Evolutionary conservation across 2,113 vertebrate genomes (phyloP).

Genomic region (Dolichallabes microphthalmus): DNA sequence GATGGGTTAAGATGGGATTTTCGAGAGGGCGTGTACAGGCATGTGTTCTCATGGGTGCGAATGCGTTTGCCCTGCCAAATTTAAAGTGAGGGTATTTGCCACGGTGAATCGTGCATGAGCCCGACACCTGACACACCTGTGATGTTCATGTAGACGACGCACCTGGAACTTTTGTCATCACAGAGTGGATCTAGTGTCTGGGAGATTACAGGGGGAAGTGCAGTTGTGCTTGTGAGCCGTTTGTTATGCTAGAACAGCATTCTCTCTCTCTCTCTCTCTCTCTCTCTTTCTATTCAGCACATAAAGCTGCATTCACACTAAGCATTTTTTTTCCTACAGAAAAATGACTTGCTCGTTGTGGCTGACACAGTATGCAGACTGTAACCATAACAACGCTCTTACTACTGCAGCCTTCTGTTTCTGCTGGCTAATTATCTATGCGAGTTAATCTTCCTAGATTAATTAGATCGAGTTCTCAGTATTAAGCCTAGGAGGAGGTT

Average conservation of each 20-base stretch:
- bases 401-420: background rate
- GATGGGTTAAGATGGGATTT: constrained; percentile 7
- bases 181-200: background rate
- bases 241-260: background rate
- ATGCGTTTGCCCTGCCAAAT: constrained; percentile 14
- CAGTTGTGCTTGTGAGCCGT: background rate
- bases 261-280: background rate
- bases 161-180: constrained; percentile 33
- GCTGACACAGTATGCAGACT: background rate
- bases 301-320: background rate
- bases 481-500: background rate
- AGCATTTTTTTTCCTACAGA: background rate
- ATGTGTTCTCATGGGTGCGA: constrained; percentile 9
- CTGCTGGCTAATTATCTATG: background rate
- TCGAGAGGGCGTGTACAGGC: background rate
- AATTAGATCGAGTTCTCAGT: background rate
- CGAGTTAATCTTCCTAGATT: background rate
- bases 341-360: background rate
- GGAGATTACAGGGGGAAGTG: background rate
- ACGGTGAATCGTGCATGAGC: background rate
- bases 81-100: background rate
- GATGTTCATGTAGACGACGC: constrained; percentile 36
- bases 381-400: background rate
- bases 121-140: constrained; percentile 28
- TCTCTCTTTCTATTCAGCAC: background rate